These are phyloP conservation scores for Crypturellus tataupa DNA, from an alignment of 2,797 vertebrate species.

Conservation along the genomic window DNA sequence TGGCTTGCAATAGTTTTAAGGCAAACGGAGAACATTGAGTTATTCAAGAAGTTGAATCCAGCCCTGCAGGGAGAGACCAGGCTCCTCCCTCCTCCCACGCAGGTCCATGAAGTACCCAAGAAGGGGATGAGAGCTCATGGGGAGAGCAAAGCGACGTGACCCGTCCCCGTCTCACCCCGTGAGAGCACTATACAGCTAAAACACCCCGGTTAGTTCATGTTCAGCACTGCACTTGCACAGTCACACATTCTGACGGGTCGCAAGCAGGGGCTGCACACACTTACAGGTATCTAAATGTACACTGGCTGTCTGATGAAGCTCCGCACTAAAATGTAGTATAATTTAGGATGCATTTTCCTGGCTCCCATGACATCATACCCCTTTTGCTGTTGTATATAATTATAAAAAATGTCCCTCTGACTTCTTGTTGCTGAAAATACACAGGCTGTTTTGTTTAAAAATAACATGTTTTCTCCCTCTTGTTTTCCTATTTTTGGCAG, in stretches of 20 bases:
- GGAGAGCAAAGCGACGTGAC: background rate
- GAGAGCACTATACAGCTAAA: rapidly evolving
- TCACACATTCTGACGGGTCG: rapidly evolving
- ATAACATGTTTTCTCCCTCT: slow-evolving; percentile 39
- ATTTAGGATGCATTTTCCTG: slow-evolving; percentile 52
- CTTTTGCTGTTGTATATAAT: slow-evolving; percentile 48
- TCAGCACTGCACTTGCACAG: background rate
- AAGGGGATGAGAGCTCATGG: background rate
- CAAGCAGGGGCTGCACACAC: background rate
- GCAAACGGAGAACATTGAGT: background rate
- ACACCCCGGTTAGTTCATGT: background rate
- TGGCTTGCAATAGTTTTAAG: background rate
- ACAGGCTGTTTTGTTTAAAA: slow-evolving; percentile 43
- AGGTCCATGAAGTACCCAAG: background rate
- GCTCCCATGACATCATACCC: slow-evolving; percentile 46
- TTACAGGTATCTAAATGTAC: background rate
- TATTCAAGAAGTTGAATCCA: background rate
- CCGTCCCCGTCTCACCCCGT: rapidly evolving
- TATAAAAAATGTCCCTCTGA: slow-evolving; percentile 58
- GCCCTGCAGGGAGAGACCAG: background rate
- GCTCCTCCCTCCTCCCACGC: background rate
- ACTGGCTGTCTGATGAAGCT: background rate
- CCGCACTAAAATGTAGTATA: background rate
- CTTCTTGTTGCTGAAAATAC: slow-evolving; percentile 70
- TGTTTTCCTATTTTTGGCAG: slow-evolving; percentile 62